Base-by-base conservation (phyloP, 2,888 invertebrate genomes). In the Synanthedon formicaeformis region DNA sequence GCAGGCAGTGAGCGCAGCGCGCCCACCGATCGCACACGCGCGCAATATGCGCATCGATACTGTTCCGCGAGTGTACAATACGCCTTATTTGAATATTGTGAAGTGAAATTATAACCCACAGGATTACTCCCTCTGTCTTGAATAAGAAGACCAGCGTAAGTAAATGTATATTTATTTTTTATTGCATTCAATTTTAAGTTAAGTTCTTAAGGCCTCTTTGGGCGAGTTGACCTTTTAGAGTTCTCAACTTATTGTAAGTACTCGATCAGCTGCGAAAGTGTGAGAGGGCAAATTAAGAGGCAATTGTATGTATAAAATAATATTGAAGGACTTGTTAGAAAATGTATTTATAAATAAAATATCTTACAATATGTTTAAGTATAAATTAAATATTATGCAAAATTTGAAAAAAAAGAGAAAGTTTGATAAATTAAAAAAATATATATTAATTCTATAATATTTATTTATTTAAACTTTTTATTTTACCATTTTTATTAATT, bases 221-320 rank as follows among this genome's bases (percentile, higher is more conserved):
- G 45, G 45, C 13, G 12, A 18, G 50, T 50, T 70, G 66, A 71
- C 67, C 71, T 72, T 69, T 71, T 61, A 16, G 27, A 58, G 61
- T 55, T 60, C 58, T 60, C 64, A 67, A 67, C 67, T 67, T 65
- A 63, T 61, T 58, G 57, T 49, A 18, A 49, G 49, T 49, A 16
- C 60, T 57, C 62, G 71, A 81, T 81, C 81, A 82, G 78, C 80
- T 81, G 83, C 75, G 74, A 83, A 78, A 81, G 78, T 75, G 63
- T 70, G 66, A 60, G 62, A 66, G 63, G 61, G 45, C 45, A 14
- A 45, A 45, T 45, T 6, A 13, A 45, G 45, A 13, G 13, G 14
- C 45, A 45, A 45, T 45, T 45, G 45, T 14, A 45, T 12, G 13
- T 4, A 13, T 12, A 45, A 45, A 45, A 12, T 5, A 45, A 34